These are phyloP conservation scores for Nymphalis c-album DNA, from an alignment of 2,888 invertebrate genomes.

Conservation along the genomic window DNA sequence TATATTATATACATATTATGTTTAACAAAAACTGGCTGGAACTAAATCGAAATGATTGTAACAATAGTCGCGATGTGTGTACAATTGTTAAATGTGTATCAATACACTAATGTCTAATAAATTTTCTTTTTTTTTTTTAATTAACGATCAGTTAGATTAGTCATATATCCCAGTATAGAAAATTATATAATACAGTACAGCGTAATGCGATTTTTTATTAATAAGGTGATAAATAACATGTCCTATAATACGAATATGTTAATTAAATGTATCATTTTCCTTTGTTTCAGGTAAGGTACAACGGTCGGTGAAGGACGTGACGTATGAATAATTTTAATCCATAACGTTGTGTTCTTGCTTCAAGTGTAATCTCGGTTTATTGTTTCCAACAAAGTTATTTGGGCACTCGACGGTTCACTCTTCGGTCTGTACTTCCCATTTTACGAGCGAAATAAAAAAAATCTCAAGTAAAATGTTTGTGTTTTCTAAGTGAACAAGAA, in stretches of 20 bases:
- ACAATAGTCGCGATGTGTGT: not conserved
- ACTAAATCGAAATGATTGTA: not conserved
- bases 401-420: constrained; percentile 57
- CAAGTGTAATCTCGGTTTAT: constrained; percentile 35
- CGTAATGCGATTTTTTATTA: not conserved
- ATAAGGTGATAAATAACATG: no score
- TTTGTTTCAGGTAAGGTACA: constrained; percentile 49
- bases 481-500: constrained; percentile 38
- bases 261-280: constrained; percentile 14
- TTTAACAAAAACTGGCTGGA: not conserved
- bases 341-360: constrained; percentile 20
- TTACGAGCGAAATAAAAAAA: constrained; percentile 69
- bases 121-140: no score
- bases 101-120: no score
- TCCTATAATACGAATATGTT: not conserved
- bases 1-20: no score
- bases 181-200: no score
- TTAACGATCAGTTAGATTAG: no score
- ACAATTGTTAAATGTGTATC: no score
- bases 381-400: constrained; percentile 52
- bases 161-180: no score
- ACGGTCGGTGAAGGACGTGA: not conserved
- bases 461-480: constrained; percentile 45
- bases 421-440: constrained; percentile 47
- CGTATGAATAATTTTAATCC: constrained; percentile 14